Conservation (phyloP, 2,888 invertebrate genomes). For the Mamestra brassicae region DNA sequence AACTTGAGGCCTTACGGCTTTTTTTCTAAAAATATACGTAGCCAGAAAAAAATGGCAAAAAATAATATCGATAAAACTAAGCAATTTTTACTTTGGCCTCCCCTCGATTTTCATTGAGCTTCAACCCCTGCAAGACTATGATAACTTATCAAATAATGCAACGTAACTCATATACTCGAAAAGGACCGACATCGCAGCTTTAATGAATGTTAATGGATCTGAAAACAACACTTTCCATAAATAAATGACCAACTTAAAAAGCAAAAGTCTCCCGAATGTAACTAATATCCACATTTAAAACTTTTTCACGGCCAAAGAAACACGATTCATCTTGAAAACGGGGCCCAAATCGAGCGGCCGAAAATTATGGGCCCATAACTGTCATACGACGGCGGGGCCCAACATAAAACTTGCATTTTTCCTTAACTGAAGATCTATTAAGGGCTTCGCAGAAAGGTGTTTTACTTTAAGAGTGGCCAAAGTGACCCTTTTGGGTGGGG, state of each 20-base stretch:
- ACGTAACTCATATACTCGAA: no score
- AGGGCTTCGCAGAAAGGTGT: conserved; percentile 9
- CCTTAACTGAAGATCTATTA: conserved; percentile 41
- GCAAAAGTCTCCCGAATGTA: conserved; percentile 15
- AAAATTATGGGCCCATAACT: conserved; percentile 60
- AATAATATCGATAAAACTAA: no score
- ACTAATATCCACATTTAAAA: conserved; percentile 50
- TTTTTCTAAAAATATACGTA: no score
- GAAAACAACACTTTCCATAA: neutral
- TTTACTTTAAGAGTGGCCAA: neutral
- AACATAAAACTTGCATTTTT: conserved; percentile 52
- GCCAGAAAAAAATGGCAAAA: no score
- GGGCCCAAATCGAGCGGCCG: conserved; percentile 31
- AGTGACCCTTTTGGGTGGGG: neutral
- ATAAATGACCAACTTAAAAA: conserved; percentile 13
- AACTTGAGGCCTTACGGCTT: no score
- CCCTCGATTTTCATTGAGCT: no score
- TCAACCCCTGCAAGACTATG: no score
- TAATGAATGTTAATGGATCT: neutral
- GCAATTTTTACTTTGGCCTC: no score
- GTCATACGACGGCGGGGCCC: conserved; percentile 48
- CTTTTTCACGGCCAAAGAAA: conserved; percentile 50
- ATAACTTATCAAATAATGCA: no score
- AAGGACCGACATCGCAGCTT: no score
- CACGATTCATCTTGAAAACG: conserved; percentile 52